phyloP scores from a whole-genome alignment of 2,888 invertebrate genomes.

The Bombylius discolor region DNA sequence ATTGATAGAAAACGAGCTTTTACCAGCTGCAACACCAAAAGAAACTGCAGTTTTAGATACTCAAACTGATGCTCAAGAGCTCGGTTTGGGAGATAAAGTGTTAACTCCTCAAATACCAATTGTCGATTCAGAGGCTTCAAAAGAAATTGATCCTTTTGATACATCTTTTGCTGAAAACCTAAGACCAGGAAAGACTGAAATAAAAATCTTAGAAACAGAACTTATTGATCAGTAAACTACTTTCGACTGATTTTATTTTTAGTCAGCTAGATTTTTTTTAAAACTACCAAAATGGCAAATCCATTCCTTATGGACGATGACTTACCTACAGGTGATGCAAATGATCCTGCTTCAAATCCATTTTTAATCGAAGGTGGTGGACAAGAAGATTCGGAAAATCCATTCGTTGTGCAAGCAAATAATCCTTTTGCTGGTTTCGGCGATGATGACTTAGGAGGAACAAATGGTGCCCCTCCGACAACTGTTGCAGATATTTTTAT shows the following conservation, averaged over 20 bases:
- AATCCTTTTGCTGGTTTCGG: conserved; percentile 56
- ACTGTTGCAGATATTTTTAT: no score
- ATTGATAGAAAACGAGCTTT: conserved; percentile 62
- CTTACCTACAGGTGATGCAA: conserved; percentile 37
- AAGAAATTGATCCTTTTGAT: conserved; percentile 68
- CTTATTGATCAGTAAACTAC: conserved; percentile 42
- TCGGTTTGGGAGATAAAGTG: conserved; percentile 51
- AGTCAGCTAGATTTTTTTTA: not conserved
- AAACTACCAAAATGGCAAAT: conserved; percentile 49
- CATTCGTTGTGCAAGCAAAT: conserved; percentile 49
- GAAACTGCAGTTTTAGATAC: conserved; percentile 31
- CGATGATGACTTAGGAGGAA: conserved; percentile 20
- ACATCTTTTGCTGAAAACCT: conserved; percentile 70
- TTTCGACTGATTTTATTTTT: not conserved
- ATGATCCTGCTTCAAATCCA: conserved; percentile 44
- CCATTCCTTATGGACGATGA: conserved; percentile 64
- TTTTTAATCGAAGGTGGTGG: conserved; percentile 44
- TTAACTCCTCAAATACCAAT: conserved; percentile 47
- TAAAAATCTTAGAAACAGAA: conserved; percentile 64
- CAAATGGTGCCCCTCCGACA: no score
- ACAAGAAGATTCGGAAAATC: conserved; percentile 43
- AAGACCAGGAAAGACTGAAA: conserved; percentile 63
- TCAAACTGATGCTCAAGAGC: conserved; percentile 34
- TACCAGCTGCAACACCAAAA: conserved; percentile 33
- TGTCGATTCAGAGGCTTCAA: conserved; percentile 29